These are phyloP conservation scores for Parazoanthus swiftii DNA, from an alignment of 92 coral and sea anemone genomes.

Conservation along the genomic window DNA sequence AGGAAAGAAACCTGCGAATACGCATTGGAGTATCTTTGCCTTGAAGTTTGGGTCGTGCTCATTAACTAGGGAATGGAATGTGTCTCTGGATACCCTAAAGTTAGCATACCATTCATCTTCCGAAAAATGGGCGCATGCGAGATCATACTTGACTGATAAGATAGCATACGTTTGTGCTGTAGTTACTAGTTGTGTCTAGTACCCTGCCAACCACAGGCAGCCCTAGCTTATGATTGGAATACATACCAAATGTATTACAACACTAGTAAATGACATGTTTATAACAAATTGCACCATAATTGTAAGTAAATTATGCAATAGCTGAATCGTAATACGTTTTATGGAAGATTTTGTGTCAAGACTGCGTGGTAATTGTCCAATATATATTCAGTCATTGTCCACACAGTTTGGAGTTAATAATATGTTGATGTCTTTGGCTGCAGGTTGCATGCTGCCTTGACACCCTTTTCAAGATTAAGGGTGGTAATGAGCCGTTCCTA, in stretches of 20 bases:
- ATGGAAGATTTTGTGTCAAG: slow-evolving; percentile 5
- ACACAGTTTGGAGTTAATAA: slow-evolving; percentile 24
- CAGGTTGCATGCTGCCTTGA: slow-evolving; percentile 47
- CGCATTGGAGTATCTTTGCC: no score
- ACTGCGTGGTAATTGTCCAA: background rate
- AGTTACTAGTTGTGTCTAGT: no score
- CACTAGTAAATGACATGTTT: background rate
- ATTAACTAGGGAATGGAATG: no score
- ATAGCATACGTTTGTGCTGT: no score
- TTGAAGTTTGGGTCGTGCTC: no score
- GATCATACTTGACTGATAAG: slow-evolving; percentile 22
- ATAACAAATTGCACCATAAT: background rate
- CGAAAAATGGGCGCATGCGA: no score
- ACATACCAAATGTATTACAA: no score
- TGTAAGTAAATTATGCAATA: slow-evolving; percentile 10
- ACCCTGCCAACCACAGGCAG: no score
- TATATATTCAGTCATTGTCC: slow-evolving; percentile 9
- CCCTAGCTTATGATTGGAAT: no score
- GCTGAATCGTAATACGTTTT: slow-evolving; percentile 13
- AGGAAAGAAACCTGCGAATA: no score
- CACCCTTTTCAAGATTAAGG: slow-evolving; percentile 35
- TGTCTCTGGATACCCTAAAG: no score
- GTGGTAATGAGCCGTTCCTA: slow-evolving; percentile 45
- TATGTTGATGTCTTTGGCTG: slow-evolving; percentile 23
- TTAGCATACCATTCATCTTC: no score